Evolutionary conservation across 2,797 vertebrate species (phyloP).

Genomic region (Helostoma temminkii): DNA sequence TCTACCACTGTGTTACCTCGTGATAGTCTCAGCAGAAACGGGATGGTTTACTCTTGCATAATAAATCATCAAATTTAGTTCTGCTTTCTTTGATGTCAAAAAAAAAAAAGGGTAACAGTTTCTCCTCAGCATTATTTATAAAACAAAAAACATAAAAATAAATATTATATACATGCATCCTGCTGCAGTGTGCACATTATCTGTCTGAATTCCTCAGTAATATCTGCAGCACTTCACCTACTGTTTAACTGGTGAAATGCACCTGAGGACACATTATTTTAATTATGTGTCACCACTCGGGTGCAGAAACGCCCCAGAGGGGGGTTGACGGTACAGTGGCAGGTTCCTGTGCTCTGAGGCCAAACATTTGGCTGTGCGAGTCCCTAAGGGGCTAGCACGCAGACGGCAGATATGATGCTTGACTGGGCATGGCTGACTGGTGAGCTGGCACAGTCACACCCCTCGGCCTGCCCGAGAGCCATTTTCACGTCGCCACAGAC

Average conservation of each 20-base stretch:
- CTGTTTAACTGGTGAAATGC: conserved; percentile 56
- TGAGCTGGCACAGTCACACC: conserved; percentile 27
- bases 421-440: conserved; percentile 7
- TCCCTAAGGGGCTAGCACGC: conserved; percentile 28
- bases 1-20: conserved; percentile 30
- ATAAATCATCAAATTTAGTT: conserved; percentile 52
- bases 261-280: conserved; percentile 75
- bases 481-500: conserved; percentile 27
- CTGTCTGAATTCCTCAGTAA: conserved; percentile 32
- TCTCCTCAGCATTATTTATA: not conserved
- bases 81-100: conserved; percentile 35
- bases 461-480: conserved; percentile 19
- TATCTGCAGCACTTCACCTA: conserved; percentile 44
- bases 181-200: not conserved
- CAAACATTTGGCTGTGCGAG: conserved; percentile 46
- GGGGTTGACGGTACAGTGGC: conserved; percentile 17
- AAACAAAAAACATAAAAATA: not conserved
- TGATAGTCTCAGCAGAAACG: conserved; percentile 44
- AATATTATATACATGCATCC: not conserved
- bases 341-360: conserved; percentile 45
- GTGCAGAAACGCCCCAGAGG: conserved; percentile 23
- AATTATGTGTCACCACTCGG: conserved; percentile 76
- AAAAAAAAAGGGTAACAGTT: not conserved
- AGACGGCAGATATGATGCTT: conserved; percentile 6
- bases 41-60: conserved; percentile 46